Percentiles rank a stretch among this genome's conserved stretches.
These are phyloP conservation scores for Polypterus bichir DNA, from an alignment of 2,113 vertebrate species.

Conservation along the genomic window DNA sequence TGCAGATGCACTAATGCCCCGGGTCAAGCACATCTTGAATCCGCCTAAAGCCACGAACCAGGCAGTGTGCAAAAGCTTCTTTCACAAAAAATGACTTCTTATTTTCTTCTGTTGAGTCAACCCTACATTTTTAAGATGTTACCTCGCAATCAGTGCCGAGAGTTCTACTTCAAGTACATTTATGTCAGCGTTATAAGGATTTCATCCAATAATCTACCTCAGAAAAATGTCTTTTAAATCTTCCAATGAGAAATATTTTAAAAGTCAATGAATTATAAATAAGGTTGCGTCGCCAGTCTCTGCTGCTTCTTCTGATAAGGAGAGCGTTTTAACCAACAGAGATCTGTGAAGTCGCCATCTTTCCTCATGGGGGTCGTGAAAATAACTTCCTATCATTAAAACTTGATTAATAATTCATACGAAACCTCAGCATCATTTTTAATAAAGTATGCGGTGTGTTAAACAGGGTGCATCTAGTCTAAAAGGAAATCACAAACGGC, in stretches of 20 bases:
- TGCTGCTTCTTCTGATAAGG: slow-evolving; percentile 26
- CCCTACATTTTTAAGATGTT: too few relatives aligned
- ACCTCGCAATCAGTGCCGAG: too few relatives aligned
- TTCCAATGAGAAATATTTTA: slow-evolving; percentile 35
- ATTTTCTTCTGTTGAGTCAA: too few relatives aligned
- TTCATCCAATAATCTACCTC: neutral
- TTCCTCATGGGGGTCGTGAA: slow-evolving; percentile 58
- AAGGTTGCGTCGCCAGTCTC: slow-evolving; percentile 36
- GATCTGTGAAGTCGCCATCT: slow-evolving; percentile 47
- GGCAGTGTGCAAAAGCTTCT: too few relatives aligned
- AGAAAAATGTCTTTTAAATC: slow-evolving; percentile 16
- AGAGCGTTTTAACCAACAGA: slow-evolving; percentile 44
- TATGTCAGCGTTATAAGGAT: neutral
- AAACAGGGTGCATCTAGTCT: slow-evolving; percentile 31
- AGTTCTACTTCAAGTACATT: neutral
- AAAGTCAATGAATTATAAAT: slow-evolving; percentile 58
- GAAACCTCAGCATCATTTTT: slow-evolving; percentile 45
- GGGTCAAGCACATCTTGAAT: too few relatives aligned
- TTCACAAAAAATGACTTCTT: too few relatives aligned
- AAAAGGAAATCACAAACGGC: slow-evolving; percentile 15
- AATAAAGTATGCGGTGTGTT: slow-evolving; percentile 50
- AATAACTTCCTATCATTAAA: slow-evolving; percentile 62
- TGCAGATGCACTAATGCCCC: too few relatives aligned
- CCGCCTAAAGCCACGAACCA: too few relatives aligned
- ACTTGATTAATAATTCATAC: slow-evolving; percentile 51